These are phyloP conservation scores for Mylabris sibirica DNA, from an alignment of 2,888 invertebrate species.

Conservation along the genomic window DNA sequence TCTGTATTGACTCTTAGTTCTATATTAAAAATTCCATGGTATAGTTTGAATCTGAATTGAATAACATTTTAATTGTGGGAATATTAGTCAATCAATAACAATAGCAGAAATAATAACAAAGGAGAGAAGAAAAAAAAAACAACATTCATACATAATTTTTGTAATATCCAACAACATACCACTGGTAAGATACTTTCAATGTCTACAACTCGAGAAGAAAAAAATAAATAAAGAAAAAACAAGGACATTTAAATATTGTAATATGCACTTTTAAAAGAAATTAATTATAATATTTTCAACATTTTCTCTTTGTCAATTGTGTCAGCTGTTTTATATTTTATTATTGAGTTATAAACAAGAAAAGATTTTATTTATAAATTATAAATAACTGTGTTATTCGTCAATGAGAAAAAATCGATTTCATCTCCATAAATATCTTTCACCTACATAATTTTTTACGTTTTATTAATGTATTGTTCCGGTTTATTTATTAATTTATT, in stretches of 20 bases:
- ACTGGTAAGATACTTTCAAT: slow-evolving; percentile 6
- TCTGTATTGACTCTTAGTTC: neutral
- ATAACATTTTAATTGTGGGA: neutral
- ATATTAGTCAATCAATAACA: neutral
- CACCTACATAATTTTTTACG: neutral
- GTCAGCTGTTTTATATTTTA: neutral
- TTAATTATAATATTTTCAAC: neutral
- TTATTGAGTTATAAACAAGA: neutral
- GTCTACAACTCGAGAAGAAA: neutral
- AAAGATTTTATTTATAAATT: neutral
- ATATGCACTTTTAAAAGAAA: neutral
- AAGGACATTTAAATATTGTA: neutral
- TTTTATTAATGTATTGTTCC: neutral
- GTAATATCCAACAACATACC: neutral
- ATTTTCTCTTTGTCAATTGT: neutral
- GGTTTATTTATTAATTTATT: neutral
- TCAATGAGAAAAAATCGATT: neutral
- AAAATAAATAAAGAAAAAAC: neutral
- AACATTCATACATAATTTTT: neutral
- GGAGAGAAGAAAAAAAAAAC: neutral
- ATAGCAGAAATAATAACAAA: neutral
- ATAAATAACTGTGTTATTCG: neutral
- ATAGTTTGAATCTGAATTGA: neutral
- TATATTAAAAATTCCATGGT: too few relatives aligned
- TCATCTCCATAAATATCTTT: slow-evolving; percentile 4